Conservation (phyloP, 1,140 invertebrate genomes). For the Hypothenemus hampei region DNA sequence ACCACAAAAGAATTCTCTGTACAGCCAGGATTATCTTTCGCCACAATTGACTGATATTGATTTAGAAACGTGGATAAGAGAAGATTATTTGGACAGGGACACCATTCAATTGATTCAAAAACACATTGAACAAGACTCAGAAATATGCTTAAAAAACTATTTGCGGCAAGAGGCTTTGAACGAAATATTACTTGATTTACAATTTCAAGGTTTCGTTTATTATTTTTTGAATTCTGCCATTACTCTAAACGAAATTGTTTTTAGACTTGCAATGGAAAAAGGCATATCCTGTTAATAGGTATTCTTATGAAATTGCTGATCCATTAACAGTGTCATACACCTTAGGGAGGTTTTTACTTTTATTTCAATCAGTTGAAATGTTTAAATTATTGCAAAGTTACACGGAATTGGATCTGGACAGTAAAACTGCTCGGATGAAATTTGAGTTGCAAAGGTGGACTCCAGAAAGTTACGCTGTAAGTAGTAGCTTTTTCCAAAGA, state of each 20-base stretch:
- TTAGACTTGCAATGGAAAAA: conserved; percentile 52
- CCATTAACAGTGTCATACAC: conserved; percentile 45
- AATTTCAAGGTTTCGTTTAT: conserved; percentile 22
- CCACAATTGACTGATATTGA: conserved; percentile 36
- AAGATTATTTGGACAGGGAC: conserved; percentile 48
- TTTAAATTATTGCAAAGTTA: conserved; percentile 57
- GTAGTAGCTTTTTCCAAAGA: conserved; percentile 15
- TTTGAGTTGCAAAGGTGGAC: conserved; percentile 64
- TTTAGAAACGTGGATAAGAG: conserved; percentile 48
- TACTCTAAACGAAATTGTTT: not conserved
- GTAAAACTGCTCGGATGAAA: conserved; percentile 46
- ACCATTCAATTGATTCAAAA: conserved; percentile 51
- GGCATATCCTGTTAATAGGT: conserved; percentile 57
- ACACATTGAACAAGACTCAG: conserved; percentile 55
- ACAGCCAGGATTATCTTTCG: conserved; percentile 26
- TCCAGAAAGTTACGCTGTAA: conserved; percentile 58
- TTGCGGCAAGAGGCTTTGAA: conserved; percentile 49
- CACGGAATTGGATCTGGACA: conserved; percentile 57
- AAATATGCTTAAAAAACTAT: conserved; percentile 53
- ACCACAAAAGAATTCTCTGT: conserved; percentile 33
- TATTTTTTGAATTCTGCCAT: too few species aligned
- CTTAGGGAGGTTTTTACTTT: conserved; percentile 45
- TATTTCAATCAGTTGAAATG: conserved; percentile 53
- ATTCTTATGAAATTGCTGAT: conserved; percentile 56
- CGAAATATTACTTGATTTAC: conserved; percentile 46